phyloP scores from a whole-genome alignment of 2,888 invertebrate genomes.

The Nomada fabriciana region DNA sequence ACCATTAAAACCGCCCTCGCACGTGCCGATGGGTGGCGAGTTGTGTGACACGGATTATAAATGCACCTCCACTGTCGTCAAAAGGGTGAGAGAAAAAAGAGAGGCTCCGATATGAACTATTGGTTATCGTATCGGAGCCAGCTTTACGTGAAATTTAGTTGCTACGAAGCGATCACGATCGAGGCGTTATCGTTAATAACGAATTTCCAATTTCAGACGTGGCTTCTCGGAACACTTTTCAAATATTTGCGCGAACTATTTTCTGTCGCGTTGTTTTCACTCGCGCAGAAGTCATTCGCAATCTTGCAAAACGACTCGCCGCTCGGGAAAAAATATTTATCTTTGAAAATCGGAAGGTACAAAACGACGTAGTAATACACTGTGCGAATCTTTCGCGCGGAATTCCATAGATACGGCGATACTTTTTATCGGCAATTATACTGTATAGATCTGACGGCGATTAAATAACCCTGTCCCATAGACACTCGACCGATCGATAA shows the following conservation, averaged over 20 bases:
- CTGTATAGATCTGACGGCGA: slow-evolving; percentile 22
- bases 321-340: slow-evolving; percentile 5
- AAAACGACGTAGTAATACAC: neutral
- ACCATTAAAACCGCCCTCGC: slow-evolving; percentile 75
- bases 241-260: no score
- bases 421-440: slow-evolving; percentile 39
- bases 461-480: slow-evolving; percentile 8
- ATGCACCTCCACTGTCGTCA: slow-evolving; percentile 53
- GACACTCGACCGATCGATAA: slow-evolving; percentile 36
- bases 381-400: neutral
- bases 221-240: no score
- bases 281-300: neutral
- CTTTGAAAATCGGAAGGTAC: neutral
- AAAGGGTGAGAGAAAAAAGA: slow-evolving; percentile 57
- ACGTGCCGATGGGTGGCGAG: slow-evolving; percentile 62
- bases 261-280: no score
- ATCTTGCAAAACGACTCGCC: neutral
- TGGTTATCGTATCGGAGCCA: slow-evolving; percentile 17
- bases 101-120: slow-evolving; percentile 57
- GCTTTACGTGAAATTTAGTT: slow-evolving; percentile 13
- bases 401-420: slow-evolving; percentile 21
- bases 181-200: neutral
- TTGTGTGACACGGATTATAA: slow-evolving; percentile 67
- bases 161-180: neutral
- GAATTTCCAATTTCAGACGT: no score